Percentiles rank a stretch among this genome's conserved stretches.
These are phyloP conservation scores for Lepus americanus DNA, from an alignment of 2,113 vertebrate species.

Conservation along the genomic window DNA sequence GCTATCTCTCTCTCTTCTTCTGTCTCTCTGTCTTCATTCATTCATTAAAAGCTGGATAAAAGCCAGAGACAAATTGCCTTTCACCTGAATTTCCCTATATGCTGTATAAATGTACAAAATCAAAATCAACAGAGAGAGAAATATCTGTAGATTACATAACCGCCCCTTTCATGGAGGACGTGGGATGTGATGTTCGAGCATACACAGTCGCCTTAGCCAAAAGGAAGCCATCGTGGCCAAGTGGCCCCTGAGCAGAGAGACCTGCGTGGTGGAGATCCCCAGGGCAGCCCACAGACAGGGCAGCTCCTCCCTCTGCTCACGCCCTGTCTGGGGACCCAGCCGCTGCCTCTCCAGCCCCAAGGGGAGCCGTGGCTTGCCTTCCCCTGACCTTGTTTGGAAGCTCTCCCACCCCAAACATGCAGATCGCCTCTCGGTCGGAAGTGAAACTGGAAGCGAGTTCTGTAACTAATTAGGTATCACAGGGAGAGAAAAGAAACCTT, in stretches of 20 bases:
- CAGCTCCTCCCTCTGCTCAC: background rate
- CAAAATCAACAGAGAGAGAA: background rate
- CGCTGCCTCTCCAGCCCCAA: background rate
- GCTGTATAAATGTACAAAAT: background rate
- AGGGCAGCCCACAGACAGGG: accelerated
- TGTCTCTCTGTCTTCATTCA: too few species aligned
- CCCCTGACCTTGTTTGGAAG: background rate
- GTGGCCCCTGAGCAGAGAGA: background rate
- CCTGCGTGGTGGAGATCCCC: accelerated
- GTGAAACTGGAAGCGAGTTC: background rate
- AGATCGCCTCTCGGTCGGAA: background rate
- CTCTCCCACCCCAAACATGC: background rate
- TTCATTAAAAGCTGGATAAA: too few species aligned
- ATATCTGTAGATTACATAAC: background rate
- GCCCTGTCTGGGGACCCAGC: background rate
- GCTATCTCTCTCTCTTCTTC: too few species aligned
- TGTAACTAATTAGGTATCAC: background rate
- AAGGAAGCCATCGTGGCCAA: background rate
- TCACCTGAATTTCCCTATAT: background rate
- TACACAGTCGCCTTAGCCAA: background rate
- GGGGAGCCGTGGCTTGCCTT: background rate
- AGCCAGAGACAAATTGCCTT: background rate
- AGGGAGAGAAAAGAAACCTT: background rate
- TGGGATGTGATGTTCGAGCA: background rate
- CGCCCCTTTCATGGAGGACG: background rate